Evolutionary conservation across 2,888 invertebrate species (phyloP).

Genomic region (Brassicogethes aeneus): DNA sequence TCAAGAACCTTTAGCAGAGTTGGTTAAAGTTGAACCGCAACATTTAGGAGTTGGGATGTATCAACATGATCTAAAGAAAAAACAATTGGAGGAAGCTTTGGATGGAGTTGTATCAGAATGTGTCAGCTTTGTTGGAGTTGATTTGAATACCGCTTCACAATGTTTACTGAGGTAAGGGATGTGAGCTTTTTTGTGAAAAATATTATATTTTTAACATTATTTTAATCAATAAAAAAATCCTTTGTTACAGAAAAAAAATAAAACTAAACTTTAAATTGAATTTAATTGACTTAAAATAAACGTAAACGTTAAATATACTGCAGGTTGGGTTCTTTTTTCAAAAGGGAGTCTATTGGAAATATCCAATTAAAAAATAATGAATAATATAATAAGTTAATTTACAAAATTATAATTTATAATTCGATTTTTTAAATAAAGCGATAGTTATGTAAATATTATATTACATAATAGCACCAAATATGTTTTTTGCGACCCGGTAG

Average conservation of each 20-base stretch:
- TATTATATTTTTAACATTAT: background rate
- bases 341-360: too few species aligned
- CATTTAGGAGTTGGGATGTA: slow-evolving; percentile 95
- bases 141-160: slow-evolving; percentile 79
- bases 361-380: too few species aligned
- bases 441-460: too few species aligned
- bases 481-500: too few species aligned
- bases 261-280: too few species aligned
- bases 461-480: too few species aligned
- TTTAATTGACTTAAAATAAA: too few species aligned
- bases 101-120: slow-evolving; percentile 80
- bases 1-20: slow-evolving; percentile 83
- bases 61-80: slow-evolving; percentile 81
- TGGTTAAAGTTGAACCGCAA: slow-evolving; percentile 88
- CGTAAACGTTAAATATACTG: too few species aligned
- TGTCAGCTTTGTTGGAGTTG: slow-evolving; percentile 90
- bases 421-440: too few species aligned
- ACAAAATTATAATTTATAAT: background rate
- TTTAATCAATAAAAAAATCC: too few species aligned
- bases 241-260: too few species aligned
- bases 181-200: slow-evolving; percentile 3
- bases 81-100: slow-evolving; percentile 61
- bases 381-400: slow-evolving; percentile 1
- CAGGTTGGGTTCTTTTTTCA: too few species aligned
- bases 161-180: slow-evolving; percentile 60